Base-by-base conservation (phyloP, 2,888 invertebrate species). In the Harmothoe impar region DNA sequence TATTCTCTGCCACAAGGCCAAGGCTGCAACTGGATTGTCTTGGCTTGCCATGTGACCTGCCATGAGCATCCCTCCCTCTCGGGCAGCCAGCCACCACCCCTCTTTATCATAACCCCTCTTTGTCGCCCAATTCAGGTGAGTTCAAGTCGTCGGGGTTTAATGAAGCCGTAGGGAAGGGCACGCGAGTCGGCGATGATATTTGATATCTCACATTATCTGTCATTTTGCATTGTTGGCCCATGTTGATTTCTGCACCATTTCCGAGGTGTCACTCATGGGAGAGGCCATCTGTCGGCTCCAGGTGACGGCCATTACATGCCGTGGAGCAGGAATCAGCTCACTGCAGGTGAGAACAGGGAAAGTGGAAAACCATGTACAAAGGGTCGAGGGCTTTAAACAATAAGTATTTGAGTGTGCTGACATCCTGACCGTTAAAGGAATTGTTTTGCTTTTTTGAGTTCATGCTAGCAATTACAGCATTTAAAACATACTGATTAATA, bases 141-240 rank as follows among this genome's bases (percentile, higher is more conserved):
- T 43, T 43, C 43, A 43, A 31, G 3, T 43, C 43, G 33, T 51
- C 43, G 35, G 29, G 51, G 51, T 84, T 84, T 84, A 84, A 84
- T 84, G 84, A 84, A 84, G 84, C 43, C 33, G 35, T 20, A 51
- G 33, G 43, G 35, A 51, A 51, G 17, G 51, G 35, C 20, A 35
- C 84, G 43, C 23, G 10, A 10, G 84, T 84, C 33, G 15, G 84
- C 25, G 20, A 17, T 17, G 84, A 51, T 84, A 84, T 84, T 84
- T 51, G 84, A 84, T 84, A 84, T 51, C 84, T 51, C 51, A 51
- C 84, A 84, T 84, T 84, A 84, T 51, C 43, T 51, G 84, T 51
- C 84, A 84, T 84, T 35, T 51, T 84, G 43, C 84, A 35, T 35
- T 84, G 51, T 84, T 78, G 43, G 43, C 84, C 51, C 35, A 25